These are phyloP conservation scores for Anhinga rufa DNA, from an alignment of 2,113 vertebrate genomes.

Conservation along the genomic window DNA sequence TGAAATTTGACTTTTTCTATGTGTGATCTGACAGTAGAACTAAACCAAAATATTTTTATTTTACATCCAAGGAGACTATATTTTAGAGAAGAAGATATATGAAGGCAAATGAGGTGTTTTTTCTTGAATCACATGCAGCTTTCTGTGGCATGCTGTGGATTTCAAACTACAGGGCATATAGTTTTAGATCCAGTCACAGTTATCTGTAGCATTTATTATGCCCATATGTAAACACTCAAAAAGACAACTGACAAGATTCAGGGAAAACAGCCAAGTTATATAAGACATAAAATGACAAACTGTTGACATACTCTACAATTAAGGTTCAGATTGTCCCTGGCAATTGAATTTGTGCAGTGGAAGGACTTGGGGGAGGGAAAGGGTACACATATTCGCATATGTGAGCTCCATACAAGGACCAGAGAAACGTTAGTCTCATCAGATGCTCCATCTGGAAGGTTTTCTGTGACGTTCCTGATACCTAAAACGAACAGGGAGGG, in stretches of 20 bases:
- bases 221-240: background rate
- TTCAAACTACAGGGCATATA: background rate
- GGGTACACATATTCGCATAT: background rate
- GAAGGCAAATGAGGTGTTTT: background rate
- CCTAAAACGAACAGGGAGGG: background rate
- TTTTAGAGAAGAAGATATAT: background rate
- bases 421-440: background rate
- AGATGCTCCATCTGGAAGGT: background rate
- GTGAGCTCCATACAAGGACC: background rate
- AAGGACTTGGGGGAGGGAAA: background rate
- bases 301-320: background rate
- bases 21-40: background rate
- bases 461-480: background rate
- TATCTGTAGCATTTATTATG: background rate
- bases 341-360: background rate
- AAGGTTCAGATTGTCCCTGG: background rate
- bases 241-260: background rate
- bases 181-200: background rate
- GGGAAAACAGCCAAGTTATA: background rate
- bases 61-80: background rate
- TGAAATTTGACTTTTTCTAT: background rate
- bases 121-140: background rate
- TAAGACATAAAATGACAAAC: slow-evolving; percentile 18
- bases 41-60: background rate
- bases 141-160: background rate